A percentile compares a stretch with the other conserved stretches of the same genome.
Evolutionary conservation across 1,140 invertebrate genomes (phyloP).

Genomic region (Dendroctonus valens): DNA sequence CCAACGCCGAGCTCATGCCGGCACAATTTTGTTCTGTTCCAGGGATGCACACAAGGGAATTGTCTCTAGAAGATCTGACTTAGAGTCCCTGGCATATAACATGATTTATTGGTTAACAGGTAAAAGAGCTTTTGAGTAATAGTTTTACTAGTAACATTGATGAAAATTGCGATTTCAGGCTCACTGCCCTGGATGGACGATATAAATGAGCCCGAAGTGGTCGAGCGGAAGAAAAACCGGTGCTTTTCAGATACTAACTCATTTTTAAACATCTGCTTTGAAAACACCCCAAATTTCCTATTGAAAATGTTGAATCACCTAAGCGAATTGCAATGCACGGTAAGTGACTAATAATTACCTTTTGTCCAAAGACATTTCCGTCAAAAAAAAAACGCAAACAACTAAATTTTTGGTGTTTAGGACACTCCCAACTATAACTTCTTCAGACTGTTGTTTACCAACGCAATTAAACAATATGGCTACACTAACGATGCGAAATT

Average conservation of each 20-base stretch:
- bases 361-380: background rate
- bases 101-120: slow-evolving; percentile 91
- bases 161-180: slow-evolving; percentile 6
- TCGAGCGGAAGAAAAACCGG: slow-evolving; percentile 74
- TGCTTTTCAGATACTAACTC: slow-evolving; percentile 60
- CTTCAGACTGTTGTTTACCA: slow-evolving; percentile 59
- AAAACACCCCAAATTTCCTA: slow-evolving; percentile 60
- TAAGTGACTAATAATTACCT: slow-evolving; percentile 8
- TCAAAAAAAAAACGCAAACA: background rate
- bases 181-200: slow-evolving; percentile 83
- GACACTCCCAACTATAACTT: slow-evolving; percentile 64
- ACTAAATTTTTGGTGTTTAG: slow-evolving; percentile 34
- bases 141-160: background rate
- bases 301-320: slow-evolving; percentile 62
- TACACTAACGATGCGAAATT: slow-evolving; percentile 54
- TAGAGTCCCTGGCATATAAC: slow-evolving; percentile 95
- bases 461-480: slow-evolving; percentile 57
- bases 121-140: background rate
- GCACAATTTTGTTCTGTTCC: slow-evolving; percentile 93
- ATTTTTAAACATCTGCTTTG: slow-evolving; percentile 59
- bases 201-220: slow-evolving; percentile 69
- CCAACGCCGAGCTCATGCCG: slow-evolving; percentile 89
- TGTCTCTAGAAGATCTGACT: slow-evolving; percentile 86
- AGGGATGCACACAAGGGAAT: slow-evolving; percentile 94
- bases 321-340: slow-evolving; percentile 57